phyloP scores from a whole-genome alignment of 2,797 vertebrate species.

The Xenops minutus region DNA sequence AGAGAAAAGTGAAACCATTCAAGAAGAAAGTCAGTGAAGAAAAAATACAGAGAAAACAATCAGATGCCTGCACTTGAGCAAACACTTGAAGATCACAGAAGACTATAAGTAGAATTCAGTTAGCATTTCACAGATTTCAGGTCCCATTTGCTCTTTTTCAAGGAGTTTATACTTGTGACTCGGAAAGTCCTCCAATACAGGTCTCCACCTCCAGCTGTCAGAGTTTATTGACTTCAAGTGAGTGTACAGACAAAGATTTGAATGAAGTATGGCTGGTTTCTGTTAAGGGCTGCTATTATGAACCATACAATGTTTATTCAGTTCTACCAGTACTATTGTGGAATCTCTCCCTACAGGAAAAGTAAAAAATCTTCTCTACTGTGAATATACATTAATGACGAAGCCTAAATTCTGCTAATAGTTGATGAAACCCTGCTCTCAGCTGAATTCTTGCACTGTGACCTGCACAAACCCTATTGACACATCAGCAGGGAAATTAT shows the following conservation, averaged over 20 bases:
- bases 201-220: slow-evolving; percentile 12
- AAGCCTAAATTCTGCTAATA: neutral
- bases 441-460: neutral
- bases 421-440: neutral
- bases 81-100: slow-evolving; percentile 15
- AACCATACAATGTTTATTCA: neutral
- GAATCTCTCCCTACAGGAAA: neutral
- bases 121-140: neutral
- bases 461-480: neutral
- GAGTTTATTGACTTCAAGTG: slow-evolving; percentile 34
- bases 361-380: neutral
- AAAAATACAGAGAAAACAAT: neutral
- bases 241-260: neutral
- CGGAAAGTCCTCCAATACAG: neutral
- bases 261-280: neutral
- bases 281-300: neutral
- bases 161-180: neutral
- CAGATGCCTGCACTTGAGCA: neutral
- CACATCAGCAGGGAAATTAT: neutral
- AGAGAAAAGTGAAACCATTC: neutral
- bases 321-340: neutral
- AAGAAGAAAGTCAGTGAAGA: neutral
- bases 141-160: neutral
- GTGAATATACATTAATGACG: neutral
- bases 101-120: slow-evolving; percentile 2